Evolutionary conservation across 2,113 vertebrate genomes (phyloP).

Genomic region (Onychostoma macrolepis): DNA sequence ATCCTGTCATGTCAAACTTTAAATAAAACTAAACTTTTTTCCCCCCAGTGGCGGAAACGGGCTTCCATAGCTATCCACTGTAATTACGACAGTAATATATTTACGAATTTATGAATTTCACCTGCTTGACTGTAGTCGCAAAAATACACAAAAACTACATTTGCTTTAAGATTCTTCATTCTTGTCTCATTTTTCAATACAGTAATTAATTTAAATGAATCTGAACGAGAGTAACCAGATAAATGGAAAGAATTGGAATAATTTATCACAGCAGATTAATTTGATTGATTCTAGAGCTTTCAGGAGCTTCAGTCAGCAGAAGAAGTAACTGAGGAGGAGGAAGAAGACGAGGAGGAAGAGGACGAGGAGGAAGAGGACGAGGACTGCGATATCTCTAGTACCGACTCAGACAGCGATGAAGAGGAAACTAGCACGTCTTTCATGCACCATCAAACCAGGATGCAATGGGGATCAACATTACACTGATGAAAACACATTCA

Average conservation of each 20-base stretch:
- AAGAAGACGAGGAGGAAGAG: slow-evolving; percentile 77
- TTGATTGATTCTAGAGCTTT: slow-evolving; percentile 77
- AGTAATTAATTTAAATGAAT: background rate
- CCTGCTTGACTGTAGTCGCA: too few species aligned
- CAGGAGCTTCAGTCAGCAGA: slow-evolving; percentile 77
- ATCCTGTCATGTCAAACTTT: too few species aligned
- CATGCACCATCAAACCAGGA: slow-evolving; percentile 73
- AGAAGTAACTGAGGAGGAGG: slow-evolving; percentile 82
- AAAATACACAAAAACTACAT: too few species aligned
- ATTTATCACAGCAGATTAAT: background rate
- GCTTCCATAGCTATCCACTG: too few species aligned
- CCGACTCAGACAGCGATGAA: slow-evolving; percentile 90
- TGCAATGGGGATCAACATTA: slow-evolving; percentile 88
- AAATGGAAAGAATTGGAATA: background rate
- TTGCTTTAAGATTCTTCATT: background rate
- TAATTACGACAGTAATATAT: too few species aligned
- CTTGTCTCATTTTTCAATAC: background rate
- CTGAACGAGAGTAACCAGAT: background rate
- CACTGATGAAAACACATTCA: slow-evolving; percentile 76
- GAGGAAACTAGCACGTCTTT: slow-evolving; percentile 72
- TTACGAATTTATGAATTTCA: too few species aligned
- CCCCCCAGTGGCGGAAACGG: too few species aligned
- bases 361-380: slow-evolving; percentile 74
- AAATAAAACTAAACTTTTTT: too few species aligned
- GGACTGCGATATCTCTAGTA: slow-evolving; percentile 84